Evolutionary conservation across 2,888 invertebrate genomes (phyloP), one percentile per base, ranked within the genome.

Genomic region (Synergus gifuensis): DNA sequence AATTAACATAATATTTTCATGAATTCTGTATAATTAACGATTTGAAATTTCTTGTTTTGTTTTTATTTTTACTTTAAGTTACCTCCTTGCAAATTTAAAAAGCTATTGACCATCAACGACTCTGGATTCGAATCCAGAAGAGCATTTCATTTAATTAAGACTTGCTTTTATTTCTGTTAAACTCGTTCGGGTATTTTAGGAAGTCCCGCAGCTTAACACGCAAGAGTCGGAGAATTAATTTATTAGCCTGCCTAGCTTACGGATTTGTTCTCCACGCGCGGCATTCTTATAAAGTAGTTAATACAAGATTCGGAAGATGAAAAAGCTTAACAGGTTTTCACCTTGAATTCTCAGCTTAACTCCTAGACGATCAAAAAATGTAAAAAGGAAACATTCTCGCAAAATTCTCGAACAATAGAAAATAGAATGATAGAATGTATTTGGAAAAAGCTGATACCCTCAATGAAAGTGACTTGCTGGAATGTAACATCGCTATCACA

Each of bases 121-220:
- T 28, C 63, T 36, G 22, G 14, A 16, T 40, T 64, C 40, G 36
- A 64, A 64, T 64, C n/a, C n/a, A 42, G n/a, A n/a, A 62, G 40
- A 40, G 64, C 40, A 83, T 88, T 89, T 88, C 86, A 83, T 87
- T 89, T 89, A 89, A 89, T 89, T 89, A 89, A 87, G 88, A 87
- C 87, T 89, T 85, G 87, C 86, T 89, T 89, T 89, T 89, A 88
- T 88, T 88, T 88, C 83, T 84, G 82, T 84, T 87, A 84, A 89
- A 89, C 89, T 88, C 86, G 88, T 88, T 87, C 87, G 86, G 86
- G 83, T 88, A 89, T 89, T 89, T 89, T 88, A 87, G 88, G 86
- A 88, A 87, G 89, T 83, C 78, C 64, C 78, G 58, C 73, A 78
- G 78, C 76, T 79, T 81, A 78, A 83, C 81, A 36, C 73, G 28